Base-by-base conservation (phyloP, 2,888 invertebrate genomes). In the Sphinx pinastri region DNA sequence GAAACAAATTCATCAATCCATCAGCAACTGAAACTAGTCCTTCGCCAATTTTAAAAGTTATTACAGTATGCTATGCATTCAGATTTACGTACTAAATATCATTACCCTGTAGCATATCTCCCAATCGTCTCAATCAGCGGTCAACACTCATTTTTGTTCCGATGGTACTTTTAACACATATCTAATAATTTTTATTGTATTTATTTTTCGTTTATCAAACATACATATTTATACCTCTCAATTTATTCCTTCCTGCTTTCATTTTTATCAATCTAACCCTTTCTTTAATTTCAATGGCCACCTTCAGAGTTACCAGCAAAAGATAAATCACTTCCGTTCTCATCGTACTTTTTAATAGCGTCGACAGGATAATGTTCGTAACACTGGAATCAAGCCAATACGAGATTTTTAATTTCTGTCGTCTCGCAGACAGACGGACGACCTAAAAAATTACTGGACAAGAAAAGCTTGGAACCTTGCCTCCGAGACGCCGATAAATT, bases 401-500 rank as follows among this genome's bases (percentile, higher is more conserved):
- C 52, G 66, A 69, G 68, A 69, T 73, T 70, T 71, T 67, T 57
- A 63, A 63, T 63, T 63, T 49, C 49, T 63, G 57, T 57, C 57
- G 13, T 57, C 57, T 47, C 12, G 38, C 68, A 68, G 55, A 57
- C 47, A 38, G 45, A 57, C 14, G 4, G 47, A 68, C 55, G 45
- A 68, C 38, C 19, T 63, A 63, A 63, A 63, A 63, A 63, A 63
- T 49, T 63, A 63, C 63, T 49, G 63, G 63, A 63, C 63, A 63
- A 47, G 63, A 63, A 63, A 63, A 63, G 63, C 63, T 63, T 63
- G 63, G 63, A 63, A 63, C 63, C 63, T 63, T 63, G 63, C 63
- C 63, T 25, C 49, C 47, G 49, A 63, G 49, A 63, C 49, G 49
- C 16, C 49, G 63, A 63, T 63, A 63, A 63, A 63, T 63, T 63